Base-by-base conservation (phyloP, 2,888 invertebrate genomes). In the Pachymerium ferrugineum region DNA sequence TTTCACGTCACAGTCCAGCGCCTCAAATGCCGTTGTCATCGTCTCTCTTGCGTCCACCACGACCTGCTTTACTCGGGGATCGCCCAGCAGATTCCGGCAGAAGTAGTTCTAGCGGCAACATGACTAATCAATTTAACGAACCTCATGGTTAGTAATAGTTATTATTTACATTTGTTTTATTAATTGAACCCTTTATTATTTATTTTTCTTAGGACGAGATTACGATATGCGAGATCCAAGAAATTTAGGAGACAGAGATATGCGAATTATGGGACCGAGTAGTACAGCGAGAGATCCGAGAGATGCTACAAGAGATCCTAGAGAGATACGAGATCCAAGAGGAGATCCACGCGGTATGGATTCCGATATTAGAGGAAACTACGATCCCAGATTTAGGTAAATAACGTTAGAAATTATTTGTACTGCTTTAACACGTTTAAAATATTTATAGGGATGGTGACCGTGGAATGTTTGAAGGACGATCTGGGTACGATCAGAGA, bases 221-320 rank as follows among this genome's bases (percentile, higher is more conserved):
- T 71, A 35, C 35, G 71, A 71, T 12, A 71, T 71, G 71, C 71
- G 71, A 22, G 71, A 71, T 38, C 71, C 71, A 4, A n/a, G n/a
- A n/a, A 71, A 28, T 22, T 22, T 71, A 22, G 81, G 87, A 68
- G 93, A 93, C 83, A 91, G 92, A 82, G 93, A 93, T 82, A 88
- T 92, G 87, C 86, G 93, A 77, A 86, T 88, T 54, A 83, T 84
- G 1, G 81, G 79, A 71, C 35, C 31, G 0, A 33, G 71, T n/a
- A 72, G 74, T n/a, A 28, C n/a, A 10, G 25, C 54, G 22, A 75
- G 29, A 74, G 77, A 75, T 68, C 74, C 42, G 75, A 77, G 69
- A 74, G 78, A 72, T 68, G 76, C 77, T 69, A 74, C 76, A 22
- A 74, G 78, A 10, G 79, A 78, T 72, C 78, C 76, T 31, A 74